Evolutionary conservation across 2,888 invertebrate genomes (phyloP).

Genomic region (Carcina quercana): DNA sequence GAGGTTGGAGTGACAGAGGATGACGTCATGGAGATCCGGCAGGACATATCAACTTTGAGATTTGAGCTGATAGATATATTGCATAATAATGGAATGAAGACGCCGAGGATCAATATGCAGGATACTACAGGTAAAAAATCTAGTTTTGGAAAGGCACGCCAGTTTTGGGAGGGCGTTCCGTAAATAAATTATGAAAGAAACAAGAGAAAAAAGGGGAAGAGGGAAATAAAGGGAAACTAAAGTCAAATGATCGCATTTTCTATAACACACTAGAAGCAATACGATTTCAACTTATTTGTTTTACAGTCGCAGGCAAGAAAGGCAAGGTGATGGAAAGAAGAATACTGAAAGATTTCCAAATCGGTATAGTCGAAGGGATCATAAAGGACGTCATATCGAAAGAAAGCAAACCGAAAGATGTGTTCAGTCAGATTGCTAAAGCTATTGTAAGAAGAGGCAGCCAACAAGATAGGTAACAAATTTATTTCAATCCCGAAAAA

Average conservation of each 20-base stretch:
- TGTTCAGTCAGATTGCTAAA: slow-evolving; percentile 88
- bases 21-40: slow-evolving; percentile 98
- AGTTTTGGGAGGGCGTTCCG: not conserved
- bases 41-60: slow-evolving; percentile 95
- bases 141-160: not conserved
- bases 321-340: slow-evolving; percentile 91
- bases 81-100: slow-evolving; percentile 89
- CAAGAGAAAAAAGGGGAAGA: no score
- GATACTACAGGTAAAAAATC: slow-evolving; percentile 74
- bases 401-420: slow-evolving; percentile 83
- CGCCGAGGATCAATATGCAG: slow-evolving; percentile 80
- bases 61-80: slow-evolving; percentile 96
- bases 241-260: not conserved
- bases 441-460: slow-evolving; percentile 81
- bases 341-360: slow-evolving; percentile 92
- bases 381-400: slow-evolving; percentile 81
- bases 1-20: slow-evolving; percentile 96
- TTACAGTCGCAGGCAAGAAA: slow-evolving; percentile 85
- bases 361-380: slow-evolving; percentile 89
- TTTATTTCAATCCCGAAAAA: not conserved
- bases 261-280: no score
- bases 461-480: slow-evolving; percentile 44
- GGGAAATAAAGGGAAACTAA: not conserved
- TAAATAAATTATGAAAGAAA: not conserved
- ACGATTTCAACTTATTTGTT: no score